Evolutionary conservation across 2,797 vertebrate species (phyloP), one percentile per base, ranked within the genome.

Genomic region (Chelon labrosus): DNA sequence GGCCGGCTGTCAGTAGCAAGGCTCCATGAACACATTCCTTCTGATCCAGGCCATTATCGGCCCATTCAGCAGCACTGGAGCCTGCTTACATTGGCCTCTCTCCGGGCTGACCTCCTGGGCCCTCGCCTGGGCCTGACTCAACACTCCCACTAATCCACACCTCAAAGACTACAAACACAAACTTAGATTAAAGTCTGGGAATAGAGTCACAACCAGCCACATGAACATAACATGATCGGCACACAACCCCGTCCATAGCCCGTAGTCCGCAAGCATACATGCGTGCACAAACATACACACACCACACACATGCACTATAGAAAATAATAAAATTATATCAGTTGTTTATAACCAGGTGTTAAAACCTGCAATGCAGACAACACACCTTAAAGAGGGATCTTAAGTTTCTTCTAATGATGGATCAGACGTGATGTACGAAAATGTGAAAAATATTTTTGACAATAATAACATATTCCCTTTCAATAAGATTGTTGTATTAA

Each of bases 1-100:
- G 93, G 79, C 85, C 55, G 76, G 78, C 92, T 94, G 93, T 94
- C 94, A 94, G 91, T 86, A 88, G 86, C 88, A 73, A 92, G 90
- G 87, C 92, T 91, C 90, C 90, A 90, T 77, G 87, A 93, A 90
- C 88, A 86, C 90, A 93, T 92, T 95, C 92, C 90, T 93, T 87
- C 81, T 89, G 88, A 93, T 93, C 85, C 82, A 80, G 68, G 79
- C 91, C 89, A 91, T 93, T 92, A 93, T 90, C 73, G 76, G 83
- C 71, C 91, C 88, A 92, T 92, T 93, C 90, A 92, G 85, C 81
- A 81, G 87, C 85, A 80, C 80, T 84, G 88, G 89, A 91, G 89
- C 83, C 85, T 89, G 89, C 88, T 85, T 87, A 89, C 82, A 53
- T 75, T 85, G 83, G 86, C 81, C 85, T 88, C 89, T 92, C 85